phyloP scores from a whole-genome alignment of 2,888 invertebrate genomes.

The Prostheceraeus crozeri region DNA sequence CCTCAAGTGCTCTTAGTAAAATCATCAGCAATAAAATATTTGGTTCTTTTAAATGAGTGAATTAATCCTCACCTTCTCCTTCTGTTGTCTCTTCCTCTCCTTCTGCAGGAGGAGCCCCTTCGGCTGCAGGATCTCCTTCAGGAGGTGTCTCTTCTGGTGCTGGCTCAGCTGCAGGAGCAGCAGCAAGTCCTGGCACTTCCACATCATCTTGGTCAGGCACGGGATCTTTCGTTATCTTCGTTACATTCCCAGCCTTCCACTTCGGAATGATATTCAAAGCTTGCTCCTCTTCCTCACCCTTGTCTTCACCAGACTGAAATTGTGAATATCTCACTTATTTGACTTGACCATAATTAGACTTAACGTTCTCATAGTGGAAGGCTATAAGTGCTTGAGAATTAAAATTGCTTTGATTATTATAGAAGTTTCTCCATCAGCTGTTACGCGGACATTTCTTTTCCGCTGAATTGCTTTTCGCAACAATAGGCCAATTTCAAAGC shows the following conservation, averaged over 20 bases:
- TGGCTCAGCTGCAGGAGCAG: constrained; percentile 26
- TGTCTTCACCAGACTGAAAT: constrained; percentile 45
- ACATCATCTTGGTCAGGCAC: constrained; percentile 47
- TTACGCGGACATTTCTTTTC: not conserved
- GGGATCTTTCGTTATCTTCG: constrained; percentile 48
- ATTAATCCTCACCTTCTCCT: constrained; percentile 40
- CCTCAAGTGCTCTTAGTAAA: too few species aligned
- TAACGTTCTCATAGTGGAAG: too few species aligned
- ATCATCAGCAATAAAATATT: too few species aligned
- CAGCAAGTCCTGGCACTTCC: too few species aligned
- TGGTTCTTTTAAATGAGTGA: too few species aligned
- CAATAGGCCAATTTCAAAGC: too few species aligned
- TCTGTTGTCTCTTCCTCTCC: constrained; percentile 38
- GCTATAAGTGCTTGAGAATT: too few species aligned
- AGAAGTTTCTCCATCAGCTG: not conserved
- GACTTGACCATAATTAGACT: too few species aligned
- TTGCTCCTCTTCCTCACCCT: constrained; percentile 47
- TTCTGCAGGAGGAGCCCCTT: constrained; percentile 5
- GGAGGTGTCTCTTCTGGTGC: constrained; percentile 15
- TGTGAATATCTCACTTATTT: too few species aligned
- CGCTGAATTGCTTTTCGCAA: not conserved
- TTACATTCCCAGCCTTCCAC: constrained; percentile 53
- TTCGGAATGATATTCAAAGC: constrained; percentile 48
- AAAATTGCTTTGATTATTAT: too few species aligned
- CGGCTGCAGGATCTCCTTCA: constrained; percentile 39